Base-by-base conservation (phyloP, 2,797 vertebrate species). In the Tolypeutes matacus region DNA sequence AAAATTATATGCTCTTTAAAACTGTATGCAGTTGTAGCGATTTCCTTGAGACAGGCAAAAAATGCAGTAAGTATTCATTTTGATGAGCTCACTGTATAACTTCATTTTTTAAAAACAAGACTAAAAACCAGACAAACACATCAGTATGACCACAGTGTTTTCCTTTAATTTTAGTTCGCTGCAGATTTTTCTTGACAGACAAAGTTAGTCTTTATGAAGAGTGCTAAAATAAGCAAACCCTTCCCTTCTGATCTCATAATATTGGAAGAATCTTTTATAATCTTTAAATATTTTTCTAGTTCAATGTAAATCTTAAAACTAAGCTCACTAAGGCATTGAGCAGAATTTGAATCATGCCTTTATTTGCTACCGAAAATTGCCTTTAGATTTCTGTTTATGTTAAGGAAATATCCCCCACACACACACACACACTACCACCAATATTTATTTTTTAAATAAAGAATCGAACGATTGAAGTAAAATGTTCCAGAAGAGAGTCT, bases 81-180 rank as follows among this genome's bases (percentile, higher is more conserved):
- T 97, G 89, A 96, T 96, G 94, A 97, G 93, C 69, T 96, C 93
- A 96, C 92, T 95, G 73, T 96, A 65, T 70, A 64, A 96, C 93
- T 97, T 94, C 92, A 67, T 98, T 97, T 97, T 97, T 97, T 95
- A 97, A 96, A 98, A 97, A 96, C 91, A 94, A 81, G 86, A 95
- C 91, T 97, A 96, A 98, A 95, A 97, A 89, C 87, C 94, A 95
- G 97, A 96, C 96, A 98, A 97, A 97, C 95, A 94, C 90, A 96
- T 96, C 95, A 96, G 76, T 95, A 86, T 98, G 94, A 97, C 98
- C 98, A 97, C 98, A 98, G 13, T 97, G 96, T 98, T 98, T 98
- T 98, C 95, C 96, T 98, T 94, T 97, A 95, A 94, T 97, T 97
- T 95, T 84, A 97, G 84, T 87, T 96, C 95, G 51, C 96, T 98